A percentile compares a stretch with the other conserved stretches of the same genome.
Conservation (phyloP, 2,888 invertebrate species). For the Acanthosepion esculentum region DNA sequence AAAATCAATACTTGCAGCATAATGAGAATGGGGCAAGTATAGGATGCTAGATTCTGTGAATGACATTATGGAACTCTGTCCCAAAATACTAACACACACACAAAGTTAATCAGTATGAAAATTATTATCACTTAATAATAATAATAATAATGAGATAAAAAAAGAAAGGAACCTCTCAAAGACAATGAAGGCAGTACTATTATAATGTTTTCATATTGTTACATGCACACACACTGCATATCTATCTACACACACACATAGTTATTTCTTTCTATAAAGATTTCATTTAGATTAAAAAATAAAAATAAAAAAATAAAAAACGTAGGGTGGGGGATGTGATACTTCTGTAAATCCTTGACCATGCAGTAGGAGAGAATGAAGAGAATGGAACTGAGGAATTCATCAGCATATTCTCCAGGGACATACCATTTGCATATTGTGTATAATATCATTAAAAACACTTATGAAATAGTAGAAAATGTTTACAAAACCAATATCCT, state of each 20-base stretch:
- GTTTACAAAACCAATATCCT: not conserved
- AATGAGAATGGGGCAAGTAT: not conserved
- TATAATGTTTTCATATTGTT: not conserved
- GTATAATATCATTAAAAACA: not conserved
- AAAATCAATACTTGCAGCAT: conserved; percentile 10
- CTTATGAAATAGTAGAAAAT: not conserved
- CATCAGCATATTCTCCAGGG: too few relatives aligned
- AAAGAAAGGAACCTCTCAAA: not conserved
- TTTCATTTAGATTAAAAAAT: too few relatives aligned
- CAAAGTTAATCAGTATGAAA: not conserved
- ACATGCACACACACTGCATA: not conserved
- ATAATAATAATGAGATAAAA: too few relatives aligned
- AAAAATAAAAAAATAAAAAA: too few relatives aligned
- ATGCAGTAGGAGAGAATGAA: too few relatives aligned
- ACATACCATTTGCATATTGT: not conserved
- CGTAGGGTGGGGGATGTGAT: too few relatives aligned
- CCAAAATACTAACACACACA: not conserved
- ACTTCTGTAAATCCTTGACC: too few relatives aligned
- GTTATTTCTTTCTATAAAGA: too few relatives aligned
- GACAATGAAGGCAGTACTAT: not conserved
- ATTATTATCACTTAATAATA: not conserved
- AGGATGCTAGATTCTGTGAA: not conserved
- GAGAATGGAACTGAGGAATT: too few relatives aligned
- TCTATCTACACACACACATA: too few relatives aligned
- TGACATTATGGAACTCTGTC: not conserved